A percentile compares a stretch with the other conserved stretches of the same genome.
These are phyloP conservation scores for Xylota sylvarum DNA, from an alignment of 2,888 invertebrate species.

Conservation along the genomic window DNA sequence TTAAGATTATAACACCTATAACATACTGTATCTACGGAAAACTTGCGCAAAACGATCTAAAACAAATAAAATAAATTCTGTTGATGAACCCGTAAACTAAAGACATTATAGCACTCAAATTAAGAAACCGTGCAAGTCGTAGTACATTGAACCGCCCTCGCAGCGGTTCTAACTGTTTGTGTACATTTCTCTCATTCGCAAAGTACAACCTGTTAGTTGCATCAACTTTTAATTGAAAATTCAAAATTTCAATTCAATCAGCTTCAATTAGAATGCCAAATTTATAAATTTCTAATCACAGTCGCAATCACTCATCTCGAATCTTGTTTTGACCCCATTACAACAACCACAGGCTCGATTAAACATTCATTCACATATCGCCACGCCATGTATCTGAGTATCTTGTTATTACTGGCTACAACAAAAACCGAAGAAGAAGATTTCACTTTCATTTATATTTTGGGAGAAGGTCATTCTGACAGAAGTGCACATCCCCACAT, in stretches of 20 bases:
- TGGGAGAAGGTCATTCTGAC: slow-evolving; percentile 57
- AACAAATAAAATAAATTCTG: no score
- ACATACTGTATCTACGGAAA: no score
- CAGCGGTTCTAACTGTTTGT: background rate
- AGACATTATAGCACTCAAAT: no score
- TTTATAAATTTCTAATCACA: slow-evolving; percentile 41
- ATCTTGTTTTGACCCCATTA: slow-evolving; percentile 40
- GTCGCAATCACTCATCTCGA: slow-evolving; percentile 31
- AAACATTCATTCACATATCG: slow-evolving; percentile 59
- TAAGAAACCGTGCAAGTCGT: background rate
- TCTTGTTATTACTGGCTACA: slow-evolving; percentile 12
- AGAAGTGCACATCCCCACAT: slow-evolving; percentile 5
- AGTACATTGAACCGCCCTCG: background rate
- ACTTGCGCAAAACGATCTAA: no score
- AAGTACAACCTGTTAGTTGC: slow-evolving; percentile 28
- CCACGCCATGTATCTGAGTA: slow-evolving; percentile 17
- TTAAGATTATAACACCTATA: no score
- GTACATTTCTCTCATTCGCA: slow-evolving; percentile 10
- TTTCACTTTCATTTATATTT: slow-evolving; percentile 62
- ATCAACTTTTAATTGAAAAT: slow-evolving; percentile 39
- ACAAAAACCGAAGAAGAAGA: slow-evolving; percentile 48
- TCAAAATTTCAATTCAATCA: slow-evolving; percentile 25
- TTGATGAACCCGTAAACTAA: no score
- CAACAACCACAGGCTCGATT: slow-evolving; percentile 39
- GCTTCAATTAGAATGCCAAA: slow-evolving; percentile 44